Evolutionary conservation across 2,888 invertebrate species (phyloP).

Genomic region (Melipona bicolor): DNA sequence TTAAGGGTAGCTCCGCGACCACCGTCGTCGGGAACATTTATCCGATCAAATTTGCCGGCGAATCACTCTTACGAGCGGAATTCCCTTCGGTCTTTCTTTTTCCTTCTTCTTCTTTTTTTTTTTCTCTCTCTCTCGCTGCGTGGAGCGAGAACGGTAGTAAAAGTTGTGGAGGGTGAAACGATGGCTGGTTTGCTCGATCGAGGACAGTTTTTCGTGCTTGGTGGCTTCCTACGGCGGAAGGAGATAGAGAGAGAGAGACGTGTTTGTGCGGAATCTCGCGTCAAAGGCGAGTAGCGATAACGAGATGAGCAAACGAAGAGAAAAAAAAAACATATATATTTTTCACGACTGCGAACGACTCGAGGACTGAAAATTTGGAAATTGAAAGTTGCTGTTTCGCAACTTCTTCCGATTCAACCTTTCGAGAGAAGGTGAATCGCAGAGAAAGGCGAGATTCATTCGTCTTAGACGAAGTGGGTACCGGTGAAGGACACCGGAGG

Average conservation of each 20-base stretch:
- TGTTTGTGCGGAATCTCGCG: too few species aligned
- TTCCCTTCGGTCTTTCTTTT: neutral
- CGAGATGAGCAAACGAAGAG: too few species aligned
- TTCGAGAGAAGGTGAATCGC: neutral
- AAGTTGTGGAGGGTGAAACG: neutral
- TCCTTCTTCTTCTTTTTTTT: too few species aligned
- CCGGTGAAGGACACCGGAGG: neutral
- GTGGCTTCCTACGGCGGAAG: neutral
- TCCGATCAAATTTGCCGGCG: conserved; percentile 58
- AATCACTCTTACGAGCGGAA: conserved; percentile 43
- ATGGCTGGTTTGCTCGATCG: neutral
- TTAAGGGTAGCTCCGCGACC: conserved; percentile 61
- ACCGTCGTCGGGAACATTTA: conserved; percentile 56
- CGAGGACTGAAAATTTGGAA: too few species aligned
- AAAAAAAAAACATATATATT: too few species aligned
- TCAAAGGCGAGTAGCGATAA: too few species aligned
- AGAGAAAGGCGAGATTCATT: neutral
- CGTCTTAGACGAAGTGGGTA: neutral
- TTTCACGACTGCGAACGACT: too few species aligned
- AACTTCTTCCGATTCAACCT: neutral
- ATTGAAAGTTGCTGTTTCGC: neutral
- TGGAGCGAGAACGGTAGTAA: neutral
- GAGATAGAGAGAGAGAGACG: too few species aligned
- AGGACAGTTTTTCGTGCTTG: neutral
- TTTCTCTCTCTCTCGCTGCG: neutral